phyloP scores from a whole-genome alignment of 2,888 invertebrate genomes.

The Phaedon cochleariae region DNA sequence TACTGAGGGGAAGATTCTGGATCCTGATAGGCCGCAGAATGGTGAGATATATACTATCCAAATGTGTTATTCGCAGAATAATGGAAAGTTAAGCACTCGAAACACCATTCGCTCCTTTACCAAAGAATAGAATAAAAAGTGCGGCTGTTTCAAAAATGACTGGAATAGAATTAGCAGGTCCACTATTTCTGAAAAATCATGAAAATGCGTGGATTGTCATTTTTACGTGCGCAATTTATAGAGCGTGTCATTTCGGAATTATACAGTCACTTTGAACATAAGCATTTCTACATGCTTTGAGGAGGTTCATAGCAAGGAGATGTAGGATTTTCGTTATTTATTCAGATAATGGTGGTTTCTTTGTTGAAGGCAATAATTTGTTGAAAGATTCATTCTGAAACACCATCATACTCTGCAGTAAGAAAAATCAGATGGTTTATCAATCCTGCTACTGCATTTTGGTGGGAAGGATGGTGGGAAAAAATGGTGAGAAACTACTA shows the following conservation, averaged over 20 bases:
- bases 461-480: constrained; percentile 22
- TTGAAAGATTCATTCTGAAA: constrained; percentile 43
- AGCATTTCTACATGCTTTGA: constrained; percentile 47
- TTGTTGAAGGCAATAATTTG: constrained; percentile 48
- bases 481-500: constrained; percentile 13
- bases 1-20: constrained; percentile 36
- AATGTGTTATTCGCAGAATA: constrained; percentile 33
- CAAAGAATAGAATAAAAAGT: constrained; percentile 43
- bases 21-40: constrained; percentile 32
- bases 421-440: constrained; percentile 48
- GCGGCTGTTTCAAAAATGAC: constrained; percentile 45
- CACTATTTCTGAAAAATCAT: constrained; percentile 45
- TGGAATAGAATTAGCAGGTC: constrained; percentile 55
- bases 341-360: constrained; percentile 57
- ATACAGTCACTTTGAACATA: constrained; percentile 45
- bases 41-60: constrained; percentile 21
- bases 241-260: constrained; percentile 55
- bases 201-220: constrained; percentile 52
- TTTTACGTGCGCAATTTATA: constrained; percentile 56
- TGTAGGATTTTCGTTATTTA: constrained; percentile 48
- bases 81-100: constrained; percentile 34
- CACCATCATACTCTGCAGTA: constrained; percentile 30
- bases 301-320: constrained; percentile 49
- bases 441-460: constrained; percentile 34
- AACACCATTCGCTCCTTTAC: constrained; percentile 42